A percentile compares a stretch with the other conserved stretches of the same genome.
These are phyloP conservation scores for Hedya salicella DNA, from an alignment of 2,888 invertebrate genomes.

Conservation along the genomic window DNA sequence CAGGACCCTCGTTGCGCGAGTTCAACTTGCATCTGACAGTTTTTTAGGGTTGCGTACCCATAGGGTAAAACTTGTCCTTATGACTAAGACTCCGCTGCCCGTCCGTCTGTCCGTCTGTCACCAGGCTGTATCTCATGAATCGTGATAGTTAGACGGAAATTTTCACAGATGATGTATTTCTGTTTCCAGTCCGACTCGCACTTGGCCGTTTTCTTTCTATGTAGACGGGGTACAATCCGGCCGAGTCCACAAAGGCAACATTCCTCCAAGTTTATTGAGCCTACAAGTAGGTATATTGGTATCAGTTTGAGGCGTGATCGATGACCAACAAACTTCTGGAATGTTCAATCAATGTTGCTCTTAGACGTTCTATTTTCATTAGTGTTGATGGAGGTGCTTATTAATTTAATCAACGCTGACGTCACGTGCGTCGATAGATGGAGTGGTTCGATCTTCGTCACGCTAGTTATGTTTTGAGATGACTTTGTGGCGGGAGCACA, in stretches of 20 bases:
- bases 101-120: no score
- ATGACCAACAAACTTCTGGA: constrained; percentile 52
- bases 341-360: constrained; percentile 57
- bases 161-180: no score
- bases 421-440: constrained; percentile 47
- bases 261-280: constrained; percentile 20
- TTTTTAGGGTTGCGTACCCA: no score
- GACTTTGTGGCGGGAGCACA: neutral
- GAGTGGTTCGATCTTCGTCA: constrained; percentile 47
- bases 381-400: constrained; percentile 54
- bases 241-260: constrained; percentile 1
- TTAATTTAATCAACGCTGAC: constrained; percentile 52
- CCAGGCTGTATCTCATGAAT: no score
- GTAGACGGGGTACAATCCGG: constrained; percentile 11
- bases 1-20: no score
- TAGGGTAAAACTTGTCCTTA: no score
- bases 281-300: constrained; percentile 8
- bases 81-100: no score
- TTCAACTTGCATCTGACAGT: no score
- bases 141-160: no score
- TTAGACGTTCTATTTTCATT: constrained; percentile 55
- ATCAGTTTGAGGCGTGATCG: constrained; percentile 47
- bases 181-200: no score
- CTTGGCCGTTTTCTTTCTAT: no score
- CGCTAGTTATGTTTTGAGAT: neutral